Evolutionary conservation across 2,888 invertebrate species (phyloP).

Genomic region (Lypha dubia): DNA sequence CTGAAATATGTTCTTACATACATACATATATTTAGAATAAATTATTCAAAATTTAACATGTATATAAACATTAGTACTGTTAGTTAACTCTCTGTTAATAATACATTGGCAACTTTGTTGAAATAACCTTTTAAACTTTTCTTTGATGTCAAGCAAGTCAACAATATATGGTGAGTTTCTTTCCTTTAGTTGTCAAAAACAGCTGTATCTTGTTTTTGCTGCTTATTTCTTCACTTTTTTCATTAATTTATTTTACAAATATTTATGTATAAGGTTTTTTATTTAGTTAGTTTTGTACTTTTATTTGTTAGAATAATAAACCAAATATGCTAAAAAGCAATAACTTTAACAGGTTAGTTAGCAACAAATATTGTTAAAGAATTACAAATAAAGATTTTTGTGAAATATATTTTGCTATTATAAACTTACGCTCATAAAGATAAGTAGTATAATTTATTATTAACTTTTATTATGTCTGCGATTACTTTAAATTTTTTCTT

Average conservation of each 20-base stretch:
- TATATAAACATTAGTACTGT: slow-evolving; percentile 7
- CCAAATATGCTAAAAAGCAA: slow-evolving; percentile 78
- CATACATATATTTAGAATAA: too few species aligned
- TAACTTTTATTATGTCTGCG: slow-evolving; percentile 6
- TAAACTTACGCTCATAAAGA: neutral
- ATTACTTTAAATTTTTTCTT: slow-evolving; percentile 8
- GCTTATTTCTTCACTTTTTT: slow-evolving; percentile 14
- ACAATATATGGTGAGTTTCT: slow-evolving; percentile 29
- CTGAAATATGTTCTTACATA: too few species aligned
- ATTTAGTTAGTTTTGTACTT: slow-evolving; percentile 34
- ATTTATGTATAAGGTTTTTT: slow-evolving; percentile 38
- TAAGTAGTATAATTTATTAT: slow-evolving; percentile 5
- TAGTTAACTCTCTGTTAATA: neutral
- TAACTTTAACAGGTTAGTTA: slow-evolving; percentile 77
- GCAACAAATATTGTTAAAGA: neutral
- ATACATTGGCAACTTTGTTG: slow-evolving; percentile 10
- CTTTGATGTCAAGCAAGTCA: neutral
- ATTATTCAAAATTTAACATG: neutral
- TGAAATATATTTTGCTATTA: neutral
- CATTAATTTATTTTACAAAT: slow-evolving; percentile 37
- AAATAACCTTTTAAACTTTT: neutral
- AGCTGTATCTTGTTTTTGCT: slow-evolving; percentile 45
- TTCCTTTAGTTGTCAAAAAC: slow-evolving; percentile 52
- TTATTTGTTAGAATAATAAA: slow-evolving; percentile 33
- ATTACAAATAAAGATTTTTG: neutral